Percentiles rank a stretch among this genome's conserved stretches.
Conservation (phyloP, 1,140 invertebrate genomes). For the Drosophila arawakana region DNA sequence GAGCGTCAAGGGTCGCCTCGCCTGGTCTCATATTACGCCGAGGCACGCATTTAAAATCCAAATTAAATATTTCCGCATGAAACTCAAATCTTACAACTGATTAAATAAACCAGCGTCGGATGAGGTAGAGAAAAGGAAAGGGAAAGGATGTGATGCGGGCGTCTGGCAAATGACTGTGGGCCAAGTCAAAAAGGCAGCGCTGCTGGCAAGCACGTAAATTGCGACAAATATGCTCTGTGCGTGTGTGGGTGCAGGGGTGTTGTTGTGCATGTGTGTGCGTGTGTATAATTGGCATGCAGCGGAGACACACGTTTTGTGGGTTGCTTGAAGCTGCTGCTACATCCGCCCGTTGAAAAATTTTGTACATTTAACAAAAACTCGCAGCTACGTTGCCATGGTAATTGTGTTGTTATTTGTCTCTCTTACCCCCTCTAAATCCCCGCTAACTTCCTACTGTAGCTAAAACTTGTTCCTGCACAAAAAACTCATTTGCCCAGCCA, state of each 20-base stretch:
- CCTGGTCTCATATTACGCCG: constrained; percentile 63
- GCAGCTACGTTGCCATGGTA: constrained; percentile 47
- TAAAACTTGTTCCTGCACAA: constrained; percentile 27
- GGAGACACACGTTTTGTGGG: constrained; percentile 54
- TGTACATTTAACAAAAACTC: constrained; percentile 67
- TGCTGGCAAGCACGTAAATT: constrained; percentile 61
- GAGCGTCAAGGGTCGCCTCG: constrained; percentile 55
- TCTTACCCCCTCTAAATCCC: neutral
- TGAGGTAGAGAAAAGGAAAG: constrained; percentile 1
- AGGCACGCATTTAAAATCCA: constrained; percentile 81
- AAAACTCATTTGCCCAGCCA: constrained; percentile 64
- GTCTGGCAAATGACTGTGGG: constrained; percentile 47
- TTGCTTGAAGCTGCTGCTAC: constrained; percentile 11
- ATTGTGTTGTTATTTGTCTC: constrained; percentile 74
- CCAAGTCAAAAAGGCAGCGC: constrained; percentile 71
- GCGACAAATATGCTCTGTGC: constrained; percentile 55
- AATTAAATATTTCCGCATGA: constrained; percentile 83
- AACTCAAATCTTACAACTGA: constrained; percentile 82
- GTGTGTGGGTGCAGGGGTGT: neutral
- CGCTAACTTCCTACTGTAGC: neutral
- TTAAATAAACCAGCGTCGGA: constrained; percentile 71
- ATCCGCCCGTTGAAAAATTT: constrained; percentile 48
- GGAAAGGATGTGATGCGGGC: neutral
- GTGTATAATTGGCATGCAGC: constrained; percentile 66
- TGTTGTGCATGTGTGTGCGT: constrained; percentile 13